These are phyloP conservation scores for Cataglyphis livida DNA, from an alignment of 2,888 invertebrate species.

Conservation along the genomic window DNA sequence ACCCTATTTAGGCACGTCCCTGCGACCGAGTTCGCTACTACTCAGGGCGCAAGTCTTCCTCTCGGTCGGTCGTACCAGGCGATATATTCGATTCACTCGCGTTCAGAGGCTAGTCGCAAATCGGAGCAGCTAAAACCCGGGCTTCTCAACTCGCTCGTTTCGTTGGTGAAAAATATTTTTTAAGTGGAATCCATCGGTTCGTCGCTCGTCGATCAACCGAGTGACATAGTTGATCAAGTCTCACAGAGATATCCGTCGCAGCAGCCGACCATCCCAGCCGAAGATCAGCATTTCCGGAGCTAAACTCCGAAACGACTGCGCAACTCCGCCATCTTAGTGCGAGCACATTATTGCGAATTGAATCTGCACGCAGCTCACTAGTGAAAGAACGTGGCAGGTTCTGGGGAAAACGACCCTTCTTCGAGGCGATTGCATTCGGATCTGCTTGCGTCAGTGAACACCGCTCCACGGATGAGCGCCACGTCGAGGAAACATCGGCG, in stretches of 20 bases:
- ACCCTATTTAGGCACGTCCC: constrained; percentile 52
- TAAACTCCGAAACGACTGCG: constrained; percentile 42
- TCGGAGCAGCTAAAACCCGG: constrained; percentile 48
- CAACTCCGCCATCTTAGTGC: constrained; percentile 66
- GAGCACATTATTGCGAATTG: constrained; percentile 65
- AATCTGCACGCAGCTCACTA: constrained; percentile 14
- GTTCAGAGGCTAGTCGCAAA: constrained; percentile 65
- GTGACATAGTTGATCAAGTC: constrained; percentile 2
- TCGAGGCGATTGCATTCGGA: constrained; percentile 19
- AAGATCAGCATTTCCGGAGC: constrained; percentile 39
- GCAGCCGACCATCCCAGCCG: neutral
- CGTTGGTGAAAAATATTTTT: constrained; percentile 20
- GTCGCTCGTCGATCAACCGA: neutral
- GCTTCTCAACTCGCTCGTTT: constrained; percentile 6
- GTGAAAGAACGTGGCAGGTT: neutral
- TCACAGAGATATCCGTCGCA: neutral
- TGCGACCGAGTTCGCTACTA: constrained; percentile 57
- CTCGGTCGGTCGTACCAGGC: constrained; percentile 68
- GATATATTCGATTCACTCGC: constrained; percentile 70
- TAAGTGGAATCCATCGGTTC: neutral
- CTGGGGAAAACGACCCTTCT: neutral
- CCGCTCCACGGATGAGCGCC: constrained; percentile 58
- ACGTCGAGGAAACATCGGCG: constrained; percentile 56
- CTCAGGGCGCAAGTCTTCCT: constrained; percentile 75
- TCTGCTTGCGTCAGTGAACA: neutral